Base-by-base conservation (phyloP, 2,113 vertebrate genomes). In the Cyprinodon tularosa region DNA sequence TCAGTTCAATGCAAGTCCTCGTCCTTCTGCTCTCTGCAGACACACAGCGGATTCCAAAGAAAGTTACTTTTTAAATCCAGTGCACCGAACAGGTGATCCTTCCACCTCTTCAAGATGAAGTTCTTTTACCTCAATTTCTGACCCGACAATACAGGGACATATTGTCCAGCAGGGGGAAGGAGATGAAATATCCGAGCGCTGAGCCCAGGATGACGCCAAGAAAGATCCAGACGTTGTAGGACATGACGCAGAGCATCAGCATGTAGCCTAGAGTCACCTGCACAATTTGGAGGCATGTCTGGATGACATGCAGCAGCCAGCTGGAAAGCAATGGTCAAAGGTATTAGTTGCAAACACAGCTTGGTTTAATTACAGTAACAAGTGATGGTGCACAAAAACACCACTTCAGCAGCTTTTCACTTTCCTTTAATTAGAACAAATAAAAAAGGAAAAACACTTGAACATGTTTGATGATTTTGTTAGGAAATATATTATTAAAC, bases 151-250 rank as follows among this genome's bases (percentile, higher is more conserved):
- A 59, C 40, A 36, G 13, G 84, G 82, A 88, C 48, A 29, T 53
- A 13, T 71, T 67, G 17, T 81, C 82, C 0, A 98, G 88, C 15
- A 98, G 82, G 0, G 97, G 97, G 81, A 95, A 98, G 1, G 95
- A 93, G 37, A 98, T 0, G 8, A 96, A 98, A 85, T 98, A 98
- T 36, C 97, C 97, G 3, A 98, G 79, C 0, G 89, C 82, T 0
- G 97, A 96, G 72, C 98, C 97, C 0, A 6, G 38, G 0, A 98
- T 83, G 86, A 97, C 94, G 0, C 95, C 96, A 0, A 99, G 80
- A 90, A 99, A 98, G 91, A 99, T 96, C 96, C 97, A 97, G 44
- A 92, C 86, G 8, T 99, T 99, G 94, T 98, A 99, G 82, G 97
- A 95, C 98, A 99, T 99, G 57, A 98, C 96, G 0, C 96, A 96